Conservation (phyloP, 1,140 invertebrate species). For the Drosophila kanapiae region DNA sequence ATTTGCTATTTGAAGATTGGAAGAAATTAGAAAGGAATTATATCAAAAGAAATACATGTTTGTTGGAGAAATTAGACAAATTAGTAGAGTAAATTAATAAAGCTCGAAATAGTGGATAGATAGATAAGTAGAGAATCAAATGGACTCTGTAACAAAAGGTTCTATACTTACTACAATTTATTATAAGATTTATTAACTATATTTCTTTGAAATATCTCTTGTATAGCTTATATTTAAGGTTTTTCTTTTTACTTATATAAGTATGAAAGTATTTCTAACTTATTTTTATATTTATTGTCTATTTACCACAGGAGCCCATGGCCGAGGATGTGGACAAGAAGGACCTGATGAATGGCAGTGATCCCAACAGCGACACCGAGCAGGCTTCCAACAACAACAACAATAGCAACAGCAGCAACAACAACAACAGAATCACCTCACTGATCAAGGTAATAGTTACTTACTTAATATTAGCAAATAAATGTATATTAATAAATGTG, state of each 20-base stretch:
- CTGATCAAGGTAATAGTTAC: constrained; percentile 76
- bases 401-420: constrained; percentile 36
- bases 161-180: no score
- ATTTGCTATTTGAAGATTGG: not conserved
- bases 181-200: no score
- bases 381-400: constrained; percentile 69
- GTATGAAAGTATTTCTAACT: not conserved
- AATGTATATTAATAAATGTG: not conserved
- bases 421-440: constrained; percentile 82
- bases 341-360: constrained; percentile 61
- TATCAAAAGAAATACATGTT: no score
- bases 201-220: no score
- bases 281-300: not conserved
- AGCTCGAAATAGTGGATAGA: not conserved
- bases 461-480: not conserved
- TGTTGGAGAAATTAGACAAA: not conserved
- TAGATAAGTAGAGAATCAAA: no score
- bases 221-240: no score
- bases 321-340: constrained; percentile 56
- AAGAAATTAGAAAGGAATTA: not conserved
- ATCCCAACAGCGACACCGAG: constrained; percentile 74
- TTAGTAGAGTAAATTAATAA: not conserved
- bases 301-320: constrained; percentile 46
- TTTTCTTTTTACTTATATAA: no score
- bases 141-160: not conserved